Base-by-base conservation (phyloP, 2,888 invertebrate species). In the Poecilobothrus nobilitatus region DNA sequence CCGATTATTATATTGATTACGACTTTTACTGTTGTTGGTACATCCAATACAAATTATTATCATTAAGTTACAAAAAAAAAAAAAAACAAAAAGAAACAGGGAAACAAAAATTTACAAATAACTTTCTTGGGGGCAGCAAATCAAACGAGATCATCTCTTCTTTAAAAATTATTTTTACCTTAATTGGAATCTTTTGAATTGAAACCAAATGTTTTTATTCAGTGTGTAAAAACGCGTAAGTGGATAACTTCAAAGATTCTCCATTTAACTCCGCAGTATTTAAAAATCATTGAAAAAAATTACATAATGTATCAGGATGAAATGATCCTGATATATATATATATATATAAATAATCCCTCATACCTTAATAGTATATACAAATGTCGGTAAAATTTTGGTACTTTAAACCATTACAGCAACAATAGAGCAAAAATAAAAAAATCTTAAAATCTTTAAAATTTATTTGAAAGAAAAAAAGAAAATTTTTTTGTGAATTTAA, bases 81-180 rank as follows among this genome's bases (percentile, higher is more conserved):
- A 44, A 44, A 3, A 44, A 44, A 34, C 34, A 34, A 34, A 5
- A 34, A 34, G 6, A 34, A 34, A 5, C 5, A 34, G 6, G 8
- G 8, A 34, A 34, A 34, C 8, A 34, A 34, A 34, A 34, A 34
- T 8, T 34, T 5, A 4, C 37, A 37, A 53, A 53, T 53, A n/a
- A 53, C 53, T 53, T 53, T 53, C 53, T 53, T 53, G 53, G 53
- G 53, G 53, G 53, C 53, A 53, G n/a, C 53, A 53, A 53, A 53
- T 53, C 53, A 53, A 53, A 53, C 53, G 18, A 53, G 53, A 53
- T 53, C 53, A 53, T 53, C 53, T 53, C 53, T 53, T 53, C 15
- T 12, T 18, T 53, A n/a, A 27, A 53, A 18, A 53, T 53, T 18
- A 53, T 53, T 53, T n/a, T 53, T 18, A n/a, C 53, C 18, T 53